Conservation (phyloP, 1,140 invertebrate species). For the Globodera ellingtonae region DNA sequence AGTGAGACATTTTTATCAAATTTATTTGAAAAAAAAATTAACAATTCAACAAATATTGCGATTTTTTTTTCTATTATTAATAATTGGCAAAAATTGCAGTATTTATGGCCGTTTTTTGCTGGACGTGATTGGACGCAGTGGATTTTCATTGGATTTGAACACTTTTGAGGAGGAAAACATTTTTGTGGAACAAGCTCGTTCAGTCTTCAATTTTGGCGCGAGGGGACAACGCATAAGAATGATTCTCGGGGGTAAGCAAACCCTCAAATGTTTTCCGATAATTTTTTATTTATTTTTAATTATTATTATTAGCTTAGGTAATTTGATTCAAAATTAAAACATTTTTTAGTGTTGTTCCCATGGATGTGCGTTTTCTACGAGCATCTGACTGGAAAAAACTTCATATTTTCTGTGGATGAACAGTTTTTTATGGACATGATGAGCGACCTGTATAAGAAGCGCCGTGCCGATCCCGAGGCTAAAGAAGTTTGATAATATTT, state of each 20-base stretch:
- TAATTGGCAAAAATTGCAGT: slow-evolving; percentile 10
- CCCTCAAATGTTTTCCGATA: background rate
- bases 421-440: slow-evolving; percentile 29
- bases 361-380: background rate
- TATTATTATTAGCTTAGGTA: background rate
- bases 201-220: background rate
- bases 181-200: slow-evolving; percentile 1
- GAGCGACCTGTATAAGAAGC: slow-evolving; percentile 24
- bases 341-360: slow-evolving; percentile 19
- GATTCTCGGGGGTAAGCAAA: background rate
- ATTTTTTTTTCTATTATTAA: background rate
- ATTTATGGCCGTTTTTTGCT: slow-evolving; percentile 20
- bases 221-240: slow-evolving; percentile 4
- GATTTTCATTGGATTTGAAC: slow-evolving; percentile 34
- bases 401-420: background rate
- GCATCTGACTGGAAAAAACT: background rate
- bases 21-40: background rate
- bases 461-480: slow-evolving; percentile 29
- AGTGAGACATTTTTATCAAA: background rate
- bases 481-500: slow-evolving; percentile 23
- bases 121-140: slow-evolving; percentile 33
- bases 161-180: slow-evolving; percentile 12
- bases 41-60: background rate
- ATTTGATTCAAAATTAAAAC: background rate
- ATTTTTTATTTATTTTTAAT: background rate